Conservation (phyloP, 2,113 vertebrate genomes). For the Cettia cetti region DNA sequence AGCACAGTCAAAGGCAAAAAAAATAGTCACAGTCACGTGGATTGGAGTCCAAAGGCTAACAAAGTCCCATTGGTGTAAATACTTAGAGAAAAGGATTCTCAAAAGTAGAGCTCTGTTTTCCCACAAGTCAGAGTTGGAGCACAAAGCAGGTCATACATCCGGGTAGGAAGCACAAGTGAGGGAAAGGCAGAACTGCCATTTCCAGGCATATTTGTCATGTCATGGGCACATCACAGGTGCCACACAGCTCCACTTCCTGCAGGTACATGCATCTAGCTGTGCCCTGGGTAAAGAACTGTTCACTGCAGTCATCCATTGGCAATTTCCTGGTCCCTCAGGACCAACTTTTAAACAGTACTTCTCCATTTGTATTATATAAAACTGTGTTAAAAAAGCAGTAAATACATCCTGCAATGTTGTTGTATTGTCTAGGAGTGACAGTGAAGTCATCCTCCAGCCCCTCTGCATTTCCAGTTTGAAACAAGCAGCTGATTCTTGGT, state of each 20-base stretch:
- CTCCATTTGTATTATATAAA: neutral
- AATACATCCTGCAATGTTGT: neutral
- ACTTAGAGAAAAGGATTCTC: neutral
- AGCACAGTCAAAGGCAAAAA: neutral
- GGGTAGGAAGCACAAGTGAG: neutral
- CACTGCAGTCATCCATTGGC: neutral
- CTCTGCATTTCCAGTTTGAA: neutral
- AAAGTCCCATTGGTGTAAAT: neutral
- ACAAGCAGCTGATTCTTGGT: neutral
- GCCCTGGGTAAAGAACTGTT: neutral
- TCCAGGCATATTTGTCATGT: fast-evolving
- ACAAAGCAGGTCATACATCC: neutral
- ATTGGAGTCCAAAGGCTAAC: neutral
- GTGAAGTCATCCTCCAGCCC: neutral
- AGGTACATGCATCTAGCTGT: neutral
- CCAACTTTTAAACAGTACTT: neutral
- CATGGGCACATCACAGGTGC: too few species aligned
- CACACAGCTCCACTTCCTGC: neutral
- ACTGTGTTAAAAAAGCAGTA: neutral
- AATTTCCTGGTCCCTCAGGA: neutral
- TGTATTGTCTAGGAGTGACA: neutral
- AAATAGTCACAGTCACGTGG: neutral
- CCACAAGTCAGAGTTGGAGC: neutral
- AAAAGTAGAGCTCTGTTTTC: neutral
- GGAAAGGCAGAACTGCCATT: neutral